Percentiles rank a stretch among this genome's conserved stretches.
These are phyloP conservation scores for Diachasma alloeum DNA, from an alignment of 1,140 invertebrate species.

Conservation along the genomic window DNA sequence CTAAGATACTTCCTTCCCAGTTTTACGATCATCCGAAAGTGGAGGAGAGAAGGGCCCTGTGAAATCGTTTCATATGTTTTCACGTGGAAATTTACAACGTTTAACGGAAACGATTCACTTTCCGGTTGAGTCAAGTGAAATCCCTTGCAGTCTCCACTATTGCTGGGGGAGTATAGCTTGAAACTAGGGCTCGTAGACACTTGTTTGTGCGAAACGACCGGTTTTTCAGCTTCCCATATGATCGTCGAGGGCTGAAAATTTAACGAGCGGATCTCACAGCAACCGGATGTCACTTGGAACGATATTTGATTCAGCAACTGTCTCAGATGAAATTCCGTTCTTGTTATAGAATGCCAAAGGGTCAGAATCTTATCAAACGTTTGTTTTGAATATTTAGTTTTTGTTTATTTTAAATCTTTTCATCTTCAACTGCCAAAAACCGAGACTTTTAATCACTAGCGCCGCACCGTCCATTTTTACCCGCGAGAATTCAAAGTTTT, in stretches of 20 bases:
- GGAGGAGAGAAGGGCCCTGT: not conserved
- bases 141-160: constrained; percentile 10
- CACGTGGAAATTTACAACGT: constrained; percentile 34
- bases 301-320: too few relatives aligned
- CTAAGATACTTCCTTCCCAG: not conserved
- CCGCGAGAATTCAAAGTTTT: too few relatives aligned
- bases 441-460: too few relatives aligned
- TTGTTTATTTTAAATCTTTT: too few relatives aligned
- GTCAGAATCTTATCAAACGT: too few relatives aligned
- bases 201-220: constrained; percentile 29
- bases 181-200: constrained; percentile 25
- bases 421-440: too few relatives aligned
- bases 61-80: constrained; percentile 22
- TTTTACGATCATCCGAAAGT: not conserved
- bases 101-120: constrained; percentile 40
- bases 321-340: too few relatives aligned
- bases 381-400: too few relatives aligned
- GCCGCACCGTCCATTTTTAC: too few relatives aligned
- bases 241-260: constrained; percentile 26
- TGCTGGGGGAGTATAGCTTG: constrained; percentile 1
- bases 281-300: not conserved
- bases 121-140: constrained; percentile 33
- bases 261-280: constrained; percentile 24
- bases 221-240: constrained; percentile 23
- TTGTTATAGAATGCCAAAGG: too few relatives aligned